Base-by-base conservation (phyloP, 2,888 invertebrate species). In the Drosophila algonquin region DNA sequence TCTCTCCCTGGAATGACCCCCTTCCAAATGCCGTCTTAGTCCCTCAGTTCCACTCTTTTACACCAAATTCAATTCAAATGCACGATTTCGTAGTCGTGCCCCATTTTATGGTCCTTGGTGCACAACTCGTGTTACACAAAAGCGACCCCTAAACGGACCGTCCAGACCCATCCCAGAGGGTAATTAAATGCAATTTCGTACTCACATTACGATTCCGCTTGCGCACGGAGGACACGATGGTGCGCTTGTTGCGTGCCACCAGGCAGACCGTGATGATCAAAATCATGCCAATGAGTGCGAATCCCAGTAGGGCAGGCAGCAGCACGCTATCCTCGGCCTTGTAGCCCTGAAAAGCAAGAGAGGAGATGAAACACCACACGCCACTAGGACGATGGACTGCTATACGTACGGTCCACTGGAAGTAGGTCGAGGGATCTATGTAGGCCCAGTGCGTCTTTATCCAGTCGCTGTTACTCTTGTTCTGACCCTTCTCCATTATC, bases 381-480 rank as follows among this genome's bases (percentile, higher is more conserved):
- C 35, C 7, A 30, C 21, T 27, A 32, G 64, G 64, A 30, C 48
- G 16, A 0, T 16, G 21, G n/a, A 10, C 9, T 53, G 47, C 10
- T n/a, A 51, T 74, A 93, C 94, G 93, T 90, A 95, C 95, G 92
- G 94, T 94, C 95, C 95, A 95, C 91, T 94, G 94, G 89, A 94
- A 94, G 90, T 94, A 94, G 18, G 94, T 94, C 32, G 95, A 94
- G 44, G 94, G 93, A 90, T 95, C 94, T 51, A 94, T 94, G 88
- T 94, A 95, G 12, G 95, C 94, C 95, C 95, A 95, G 73, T 94
- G 93, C 45, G 93, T 93, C 55, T 94, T 94, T 84, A 94, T 94
- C 95, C 95, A 95, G 47, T 93, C 77, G 16, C 65, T 80, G 61
- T 88, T 82, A 68, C 78, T 88, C 14, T 67, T 73, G 93, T 70